These are phyloP conservation scores for Callocephalon fimbriatum DNA, from an alignment of 2,113 vertebrate genomes.

Conservation along the genomic window DNA sequence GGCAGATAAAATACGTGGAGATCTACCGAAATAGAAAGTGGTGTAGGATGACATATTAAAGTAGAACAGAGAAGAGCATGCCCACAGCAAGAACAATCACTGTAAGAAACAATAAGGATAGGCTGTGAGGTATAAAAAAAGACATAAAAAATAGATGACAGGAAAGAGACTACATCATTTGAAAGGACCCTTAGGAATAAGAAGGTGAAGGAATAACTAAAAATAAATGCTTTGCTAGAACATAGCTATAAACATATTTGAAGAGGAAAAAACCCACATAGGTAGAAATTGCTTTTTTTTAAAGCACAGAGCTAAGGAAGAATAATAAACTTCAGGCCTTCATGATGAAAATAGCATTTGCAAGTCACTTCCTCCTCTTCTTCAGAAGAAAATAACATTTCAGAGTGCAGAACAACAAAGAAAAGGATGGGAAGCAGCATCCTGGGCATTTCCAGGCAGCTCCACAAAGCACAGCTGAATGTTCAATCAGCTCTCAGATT, in stretches of 20 bases:
- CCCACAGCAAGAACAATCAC: neutral
- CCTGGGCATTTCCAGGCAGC: slow-evolving; percentile 25
- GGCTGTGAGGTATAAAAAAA: neutral
- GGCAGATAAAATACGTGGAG: neutral
- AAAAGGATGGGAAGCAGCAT: neutral
- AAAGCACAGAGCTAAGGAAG: slow-evolving; percentile 42
- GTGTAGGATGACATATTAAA: neutral
- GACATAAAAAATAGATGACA: neutral
- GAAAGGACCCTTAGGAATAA: neutral
- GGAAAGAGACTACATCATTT: neutral
- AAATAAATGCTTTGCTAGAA: slow-evolving; percentile 55
- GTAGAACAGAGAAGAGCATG: neutral
- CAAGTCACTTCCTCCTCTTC: slow-evolving; percentile 52
- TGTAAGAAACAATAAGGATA: neutral
- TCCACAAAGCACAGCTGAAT: slow-evolving; percentile 39
- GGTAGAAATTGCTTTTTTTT: slow-evolving; percentile 22
- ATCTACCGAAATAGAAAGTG: neutral
- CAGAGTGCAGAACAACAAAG: slow-evolving; percentile 44
- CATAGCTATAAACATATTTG: neutral
- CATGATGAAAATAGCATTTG: slow-evolving; percentile 30
- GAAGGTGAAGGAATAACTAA: slow-evolving; percentile 26
- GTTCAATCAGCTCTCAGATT: neutral
- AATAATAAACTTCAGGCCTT: slow-evolving; percentile 25
- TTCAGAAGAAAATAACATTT: slow-evolving; percentile 41
- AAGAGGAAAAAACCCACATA: neutral